phyloP scores from a whole-genome alignment of 2,888 invertebrate genomes.

The Coleophora flavipennella region DNA sequence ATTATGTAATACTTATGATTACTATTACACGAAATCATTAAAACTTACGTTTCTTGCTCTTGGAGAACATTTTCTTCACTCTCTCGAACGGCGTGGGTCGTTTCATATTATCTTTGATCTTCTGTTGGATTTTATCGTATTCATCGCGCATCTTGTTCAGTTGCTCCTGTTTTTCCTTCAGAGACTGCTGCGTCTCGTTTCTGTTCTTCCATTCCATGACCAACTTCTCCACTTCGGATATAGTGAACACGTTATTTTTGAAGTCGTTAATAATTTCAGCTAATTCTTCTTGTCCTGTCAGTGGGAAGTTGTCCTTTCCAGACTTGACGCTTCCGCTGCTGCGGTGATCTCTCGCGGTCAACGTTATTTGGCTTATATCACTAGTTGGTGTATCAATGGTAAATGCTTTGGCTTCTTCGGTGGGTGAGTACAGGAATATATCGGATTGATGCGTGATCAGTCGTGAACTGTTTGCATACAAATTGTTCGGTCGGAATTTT shows the following conservation, averaged over 20 bases:
- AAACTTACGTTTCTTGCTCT: slow-evolving; percentile 70
- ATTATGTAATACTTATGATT: too few species aligned
- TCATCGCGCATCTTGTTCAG: slow-evolving; percentile 84
- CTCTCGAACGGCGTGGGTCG: slow-evolving; percentile 86
- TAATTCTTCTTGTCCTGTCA: slow-evolving; percentile 80
- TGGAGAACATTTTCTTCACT: slow-evolving; percentile 81
- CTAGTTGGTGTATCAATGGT: slow-evolving; percentile 63
- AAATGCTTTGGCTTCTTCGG: slow-evolving; percentile 63
- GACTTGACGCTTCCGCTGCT: slow-evolving; percentile 57
- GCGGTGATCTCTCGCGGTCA: slow-evolving; percentile 54
- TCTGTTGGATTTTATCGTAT: slow-evolving; percentile 86
- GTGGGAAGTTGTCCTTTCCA: slow-evolving; percentile 49
- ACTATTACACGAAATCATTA: too few species aligned
- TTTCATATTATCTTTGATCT: slow-evolving; percentile 82
- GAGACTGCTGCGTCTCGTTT: slow-evolving; percentile 88
- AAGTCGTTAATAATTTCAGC: slow-evolving; percentile 91
- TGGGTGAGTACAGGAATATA: slow-evolving; percentile 62
- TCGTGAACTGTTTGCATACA: slow-evolving; percentile 61
- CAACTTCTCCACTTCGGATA: slow-evolving; percentile 86
- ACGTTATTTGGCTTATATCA: slow-evolving; percentile 64
- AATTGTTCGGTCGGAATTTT: slow-evolving; percentile 60
- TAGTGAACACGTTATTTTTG: slow-evolving; percentile 89
- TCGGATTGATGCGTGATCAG: slow-evolving; percentile 56
- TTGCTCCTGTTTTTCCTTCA: slow-evolving; percentile 88
- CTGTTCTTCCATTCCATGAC: slow-evolving; percentile 91